These are phyloP conservation scores for Stegostoma tigrinum DNA, from an alignment of 2,113 vertebrate species.

Conservation along the genomic window DNA sequence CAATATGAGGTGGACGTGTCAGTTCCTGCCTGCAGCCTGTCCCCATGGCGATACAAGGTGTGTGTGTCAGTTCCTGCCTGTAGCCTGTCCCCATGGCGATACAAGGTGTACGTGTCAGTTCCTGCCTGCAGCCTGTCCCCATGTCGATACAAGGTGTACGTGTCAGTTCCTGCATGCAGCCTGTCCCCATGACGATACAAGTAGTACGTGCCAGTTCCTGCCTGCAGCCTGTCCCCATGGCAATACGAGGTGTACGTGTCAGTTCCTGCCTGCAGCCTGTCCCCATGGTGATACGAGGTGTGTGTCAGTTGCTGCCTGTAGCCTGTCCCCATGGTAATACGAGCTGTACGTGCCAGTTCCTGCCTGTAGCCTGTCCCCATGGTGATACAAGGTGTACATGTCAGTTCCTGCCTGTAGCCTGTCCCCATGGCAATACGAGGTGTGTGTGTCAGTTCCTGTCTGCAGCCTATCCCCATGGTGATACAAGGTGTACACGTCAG, in stretches of 20 bases:
- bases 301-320: too few species aligned
- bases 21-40: not conserved
- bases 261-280: not conserved
- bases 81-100: not conserved
- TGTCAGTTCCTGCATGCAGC: not conserved
- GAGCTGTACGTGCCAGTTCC: too few species aligned
- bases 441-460: not conserved
- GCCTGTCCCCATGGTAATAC: too few species aligned
- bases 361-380: too few species aligned
- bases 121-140: not conserved
- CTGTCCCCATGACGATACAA: not conserved
- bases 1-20: not conserved
- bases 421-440: too few species aligned
- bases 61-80: not conserved
- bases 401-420: too few species aligned
- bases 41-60: not conserved
- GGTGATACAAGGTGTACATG: too few species aligned
- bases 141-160: not conserved
- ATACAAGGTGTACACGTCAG: not conserved
- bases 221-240: not conserved
- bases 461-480: not conserved
- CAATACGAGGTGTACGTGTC: not conserved
- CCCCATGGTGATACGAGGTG: not conserved
- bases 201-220: not conserved
- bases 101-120: not conserved